These are phyloP conservation scores for Calameuta pallipes DNA, from an alignment of 2,888 invertebrate genomes.

Conservation along the genomic window DNA sequence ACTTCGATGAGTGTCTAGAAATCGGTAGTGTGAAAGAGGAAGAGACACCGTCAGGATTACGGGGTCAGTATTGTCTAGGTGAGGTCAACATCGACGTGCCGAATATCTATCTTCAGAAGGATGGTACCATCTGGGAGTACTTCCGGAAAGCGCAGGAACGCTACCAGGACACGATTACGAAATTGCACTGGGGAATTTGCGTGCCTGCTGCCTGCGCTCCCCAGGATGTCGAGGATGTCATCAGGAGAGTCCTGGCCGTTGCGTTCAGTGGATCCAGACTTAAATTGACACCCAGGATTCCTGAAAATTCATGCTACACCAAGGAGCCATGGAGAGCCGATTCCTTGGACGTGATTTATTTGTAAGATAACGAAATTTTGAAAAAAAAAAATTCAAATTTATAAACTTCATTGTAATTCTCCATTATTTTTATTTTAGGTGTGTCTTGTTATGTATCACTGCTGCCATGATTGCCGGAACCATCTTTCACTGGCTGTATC, in stretches of 20 bases:
- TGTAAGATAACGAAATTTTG: conserved; percentile 36
- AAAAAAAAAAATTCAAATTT: background rate
- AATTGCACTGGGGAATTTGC: conserved; percentile 71
- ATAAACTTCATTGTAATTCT: background rate
- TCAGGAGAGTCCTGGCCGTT: conserved; percentile 43
- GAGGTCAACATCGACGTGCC: conserved; percentile 45
- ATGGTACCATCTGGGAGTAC: conserved; percentile 6
- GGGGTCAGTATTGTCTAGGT: conserved; percentile 51
- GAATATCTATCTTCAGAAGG: conserved; percentile 28
- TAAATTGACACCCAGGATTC: conserved; percentile 37
- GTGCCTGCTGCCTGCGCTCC: conserved; percentile 68
- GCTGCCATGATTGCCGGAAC: conserved; percentile 48
- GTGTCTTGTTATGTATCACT: conserved; percentile 43
- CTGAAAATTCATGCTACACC: conserved; percentile 43
- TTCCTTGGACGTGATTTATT: conserved; percentile 44
- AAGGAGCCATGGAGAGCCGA: conserved; percentile 34
- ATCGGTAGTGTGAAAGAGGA: conserved; percentile 38
- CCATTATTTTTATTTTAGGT: conserved; percentile 37
- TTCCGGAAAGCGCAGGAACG: conserved; percentile 31
- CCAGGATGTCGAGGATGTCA: conserved; percentile 50
- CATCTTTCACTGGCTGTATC: conserved; percentile 45
- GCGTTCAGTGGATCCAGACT: conserved; percentile 42
- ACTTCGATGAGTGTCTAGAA: conserved; percentile 76
- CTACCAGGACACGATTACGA: conserved; percentile 44
- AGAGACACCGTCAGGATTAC: conserved; percentile 39